A percentile compares a stretch with the other conserved stretches of the same genome.
phyloP scores from a whole-genome alignment of 1,140 invertebrate species.

The Drosophila miranda region DNA sequence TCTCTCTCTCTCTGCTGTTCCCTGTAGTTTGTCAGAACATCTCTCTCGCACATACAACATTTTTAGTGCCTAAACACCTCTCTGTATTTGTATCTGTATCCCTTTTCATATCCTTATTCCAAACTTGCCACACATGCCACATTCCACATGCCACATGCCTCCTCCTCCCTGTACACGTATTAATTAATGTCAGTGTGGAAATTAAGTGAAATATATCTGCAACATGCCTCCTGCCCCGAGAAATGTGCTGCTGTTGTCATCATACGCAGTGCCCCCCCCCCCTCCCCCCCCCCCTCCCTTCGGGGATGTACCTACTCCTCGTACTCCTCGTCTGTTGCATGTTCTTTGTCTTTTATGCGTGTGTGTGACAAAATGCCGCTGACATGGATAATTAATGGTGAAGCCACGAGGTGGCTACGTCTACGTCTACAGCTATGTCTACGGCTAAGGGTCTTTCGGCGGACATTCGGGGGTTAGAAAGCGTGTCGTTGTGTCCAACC shows the following conservation, averaged over 20 bases:
- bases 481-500: conserved; percentile 21
- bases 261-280: conserved; percentile 1
- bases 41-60: conserved; percentile 44
- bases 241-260: conserved; percentile 41
- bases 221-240: conserved; percentile 58
- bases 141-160: neutral
- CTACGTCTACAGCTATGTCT: too few species aligned
- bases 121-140: conserved; percentile 13
- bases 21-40: conserved; percentile 1
- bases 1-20: neutral
- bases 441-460: neutral
- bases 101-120: too few species aligned
- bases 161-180: conserved; percentile 35
- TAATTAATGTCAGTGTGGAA: conserved; percentile 77
- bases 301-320: too few species aligned
- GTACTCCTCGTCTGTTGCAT: neutral
- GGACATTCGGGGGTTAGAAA: conserved; percentile 5
- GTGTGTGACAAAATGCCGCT: conserved; percentile 69
- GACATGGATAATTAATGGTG: conserved; percentile 79
- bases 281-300: too few species aligned
- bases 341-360: conserved; percentile 47
- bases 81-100: too few species aligned
- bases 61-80: conserved; percentile 50
- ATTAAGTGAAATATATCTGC: conserved; percentile 79
- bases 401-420: conserved; percentile 44